Percentiles rank a stretch among this genome's conserved stretches.
phyloP scores from a whole-genome alignment of 2,113 vertebrate species.

The Cinclus cinclus region DNA sequence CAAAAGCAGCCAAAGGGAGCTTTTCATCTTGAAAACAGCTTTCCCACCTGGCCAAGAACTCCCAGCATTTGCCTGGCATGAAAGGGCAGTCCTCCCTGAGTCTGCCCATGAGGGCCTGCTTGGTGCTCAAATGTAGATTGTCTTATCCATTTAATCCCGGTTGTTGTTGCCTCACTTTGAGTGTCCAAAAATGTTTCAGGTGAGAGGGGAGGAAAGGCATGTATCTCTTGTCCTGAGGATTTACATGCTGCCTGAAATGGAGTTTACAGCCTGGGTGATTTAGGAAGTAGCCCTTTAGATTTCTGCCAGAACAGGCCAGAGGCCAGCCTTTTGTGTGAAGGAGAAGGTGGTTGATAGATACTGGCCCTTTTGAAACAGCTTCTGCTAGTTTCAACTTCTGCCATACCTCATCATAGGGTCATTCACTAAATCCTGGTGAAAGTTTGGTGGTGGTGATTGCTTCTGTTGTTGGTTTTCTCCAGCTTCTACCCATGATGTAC shows the following conservation, averaged over 20 bases:
- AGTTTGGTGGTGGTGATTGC: background rate
- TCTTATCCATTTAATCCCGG: background rate
- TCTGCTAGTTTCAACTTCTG: background rate
- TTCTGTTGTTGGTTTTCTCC: background rate
- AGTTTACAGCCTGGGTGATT: background rate
- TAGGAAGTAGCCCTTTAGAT: background rate
- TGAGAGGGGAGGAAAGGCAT: background rate
- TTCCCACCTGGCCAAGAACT: slow-evolving; percentile 1
- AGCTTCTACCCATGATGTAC: background rate
- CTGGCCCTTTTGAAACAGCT: background rate
- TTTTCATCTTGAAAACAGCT: slow-evolving; percentile 17
- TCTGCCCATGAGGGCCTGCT: background rate
- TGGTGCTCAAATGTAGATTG: background rate
- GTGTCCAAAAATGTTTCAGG: background rate
- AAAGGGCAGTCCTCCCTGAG: background rate
- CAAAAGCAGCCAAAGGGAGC: background rate
- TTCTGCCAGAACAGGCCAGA: background rate
- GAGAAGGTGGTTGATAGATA: background rate
- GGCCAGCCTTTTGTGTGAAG: background rate
- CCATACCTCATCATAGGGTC: background rate
- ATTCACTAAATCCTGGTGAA: background rate
- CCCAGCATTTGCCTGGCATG: background rate
- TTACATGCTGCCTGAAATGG: background rate
- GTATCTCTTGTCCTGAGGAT: background rate
- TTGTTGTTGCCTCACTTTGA: background rate